A percentile compares a stretch with the other conserved stretches of the same genome.
Evolutionary conservation across 2,797 vertebrate genomes (phyloP).

Genomic region (Echeneis naucrates): DNA sequence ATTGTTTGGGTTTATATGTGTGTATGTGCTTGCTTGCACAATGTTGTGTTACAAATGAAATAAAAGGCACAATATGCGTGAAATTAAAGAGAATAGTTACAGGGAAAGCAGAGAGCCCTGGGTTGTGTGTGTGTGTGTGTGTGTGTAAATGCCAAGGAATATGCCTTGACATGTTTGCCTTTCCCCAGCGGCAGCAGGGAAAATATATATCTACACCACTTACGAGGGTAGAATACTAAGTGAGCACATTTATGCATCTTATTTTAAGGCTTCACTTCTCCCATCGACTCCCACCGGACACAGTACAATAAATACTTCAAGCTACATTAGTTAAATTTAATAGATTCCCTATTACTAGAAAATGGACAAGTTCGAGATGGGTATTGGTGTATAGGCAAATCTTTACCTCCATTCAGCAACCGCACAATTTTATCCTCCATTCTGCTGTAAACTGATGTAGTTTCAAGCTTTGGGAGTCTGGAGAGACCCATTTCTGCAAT

Average conservation of each 20-base stretch:
- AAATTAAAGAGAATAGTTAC: constrained; percentile 56
- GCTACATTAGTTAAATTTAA: constrained; percentile 67
- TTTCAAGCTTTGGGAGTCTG: constrained; percentile 37
- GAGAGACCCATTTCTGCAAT: constrained; percentile 45
- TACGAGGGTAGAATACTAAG: constrained; percentile 36
- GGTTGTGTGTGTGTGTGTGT: constrained; percentile 4
- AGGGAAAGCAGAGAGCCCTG: constrained; percentile 10
- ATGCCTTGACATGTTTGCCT: constrained; percentile 39
- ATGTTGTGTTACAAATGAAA: constrained; percentile 35
- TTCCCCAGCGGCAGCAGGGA: constrained; percentile 17
- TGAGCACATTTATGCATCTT: constrained; percentile 54
- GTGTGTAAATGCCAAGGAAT: constrained; percentile 41
- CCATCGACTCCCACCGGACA: constrained; percentile 39
- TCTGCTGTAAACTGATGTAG: constrained; percentile 32
- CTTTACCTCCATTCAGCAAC: constrained; percentile 30
- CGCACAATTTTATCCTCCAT: constrained; percentile 31
- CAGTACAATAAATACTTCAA: constrained; percentile 61
- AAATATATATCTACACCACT: constrained; percentile 30
- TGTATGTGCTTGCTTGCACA: neutral
- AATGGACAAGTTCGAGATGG: constrained; percentile 41
- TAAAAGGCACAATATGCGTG: constrained; percentile 44
- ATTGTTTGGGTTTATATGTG: constrained; percentile 28
- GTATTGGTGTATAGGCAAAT: constrained; percentile 15
- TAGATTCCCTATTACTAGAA: constrained; percentile 55
- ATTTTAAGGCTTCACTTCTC: constrained; percentile 58